Percentiles rank a stretch among this genome's conserved stretches.
These are phyloP conservation scores for Malachius bipustulatus DNA, from an alignment of 2,888 invertebrate genomes.

Conservation along the genomic window DNA sequence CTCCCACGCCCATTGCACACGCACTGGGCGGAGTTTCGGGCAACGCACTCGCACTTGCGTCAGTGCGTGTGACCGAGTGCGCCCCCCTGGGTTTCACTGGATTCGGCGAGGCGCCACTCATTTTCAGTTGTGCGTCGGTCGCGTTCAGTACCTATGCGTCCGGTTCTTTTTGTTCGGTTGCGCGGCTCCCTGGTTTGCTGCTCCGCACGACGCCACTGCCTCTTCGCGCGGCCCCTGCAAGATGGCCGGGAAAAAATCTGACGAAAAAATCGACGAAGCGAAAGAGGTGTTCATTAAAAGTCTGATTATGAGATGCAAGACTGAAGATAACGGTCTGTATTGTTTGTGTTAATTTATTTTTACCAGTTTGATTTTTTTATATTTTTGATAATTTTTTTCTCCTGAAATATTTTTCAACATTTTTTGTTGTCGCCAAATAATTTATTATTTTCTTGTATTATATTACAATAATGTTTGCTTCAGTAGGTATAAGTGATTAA, in stretches of 20 bases:
- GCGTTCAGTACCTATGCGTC: too few relatives aligned
- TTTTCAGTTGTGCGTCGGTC: conserved; percentile 8
- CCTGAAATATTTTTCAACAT: too few relatives aligned
- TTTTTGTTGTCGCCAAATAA: too few relatives aligned
- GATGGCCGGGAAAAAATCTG: conserved; percentile 19
- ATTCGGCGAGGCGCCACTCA: conserved; percentile 1
- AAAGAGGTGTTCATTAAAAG: conserved; percentile 30
- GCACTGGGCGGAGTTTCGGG: conserved; percentile 31
- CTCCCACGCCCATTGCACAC: conserved; percentile 28
- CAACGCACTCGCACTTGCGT: conserved; percentile 29
- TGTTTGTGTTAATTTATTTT: too few relatives aligned
- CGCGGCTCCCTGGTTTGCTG: too few relatives aligned
- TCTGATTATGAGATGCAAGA: conserved; percentile 28
- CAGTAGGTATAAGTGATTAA: too few relatives aligned
- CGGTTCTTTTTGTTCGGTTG: too few relatives aligned
- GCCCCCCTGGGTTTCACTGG: neutral
- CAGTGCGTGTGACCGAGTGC: conserved; percentile 5
- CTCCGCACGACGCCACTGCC: too few relatives aligned
- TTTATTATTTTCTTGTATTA: too few relatives aligned
- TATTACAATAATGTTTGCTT: too few relatives aligned
- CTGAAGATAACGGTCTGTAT: conserved; percentile 27
- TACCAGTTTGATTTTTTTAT: too few relatives aligned
- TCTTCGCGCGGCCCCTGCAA: conserved; percentile 8
- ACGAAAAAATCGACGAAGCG: conserved; percentile 24
- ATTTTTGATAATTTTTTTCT: too few relatives aligned